Evolutionary conservation across 2,797 vertebrate species (phyloP).

Genomic region (Sciaenops ocellatus): DNA sequence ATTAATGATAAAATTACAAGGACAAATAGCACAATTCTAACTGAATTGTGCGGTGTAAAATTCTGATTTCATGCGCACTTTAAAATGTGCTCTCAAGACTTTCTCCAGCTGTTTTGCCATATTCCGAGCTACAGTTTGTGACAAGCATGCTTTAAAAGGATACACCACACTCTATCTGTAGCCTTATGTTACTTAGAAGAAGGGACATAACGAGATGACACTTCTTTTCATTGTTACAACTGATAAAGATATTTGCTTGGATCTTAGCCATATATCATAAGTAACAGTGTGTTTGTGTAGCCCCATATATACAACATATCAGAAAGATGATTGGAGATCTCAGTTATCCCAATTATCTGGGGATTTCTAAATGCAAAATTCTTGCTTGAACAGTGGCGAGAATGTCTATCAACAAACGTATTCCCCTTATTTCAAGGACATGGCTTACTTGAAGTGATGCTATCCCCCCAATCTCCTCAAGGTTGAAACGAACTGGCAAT

Average conservation of each 20-base stretch:
- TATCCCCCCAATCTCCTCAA: too few species aligned
- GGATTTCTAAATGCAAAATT: too few species aligned
- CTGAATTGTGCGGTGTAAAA: background rate
- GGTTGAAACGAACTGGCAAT: too few species aligned
- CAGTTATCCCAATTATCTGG: too few species aligned
- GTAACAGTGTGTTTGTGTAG: too few species aligned
- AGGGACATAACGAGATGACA: background rate
- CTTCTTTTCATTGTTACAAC: background rate
- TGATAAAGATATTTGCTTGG: background rate
- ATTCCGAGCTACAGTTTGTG: background rate
- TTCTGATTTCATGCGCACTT: constrained; percentile 1
- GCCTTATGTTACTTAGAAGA: background rate
- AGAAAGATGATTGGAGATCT: too few species aligned
- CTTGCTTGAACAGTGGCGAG: too few species aligned
- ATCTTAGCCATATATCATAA: background rate
- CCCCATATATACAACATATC: background rate
- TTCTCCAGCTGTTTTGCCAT: background rate
- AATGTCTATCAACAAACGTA: too few species aligned
- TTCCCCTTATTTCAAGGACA: too few species aligned
- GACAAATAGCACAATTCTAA: constrained; percentile 4
- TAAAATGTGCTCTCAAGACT: background rate
- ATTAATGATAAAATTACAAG: constrained; percentile 26
- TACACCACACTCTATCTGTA: too few species aligned
- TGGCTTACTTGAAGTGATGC: too few species aligned
- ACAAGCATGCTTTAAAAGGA: background rate